Evolutionary conservation across 2,888 invertebrate species (phyloP), one percentile per base, ranked within the genome.

Genomic region (Eilema griseolum): DNA sequence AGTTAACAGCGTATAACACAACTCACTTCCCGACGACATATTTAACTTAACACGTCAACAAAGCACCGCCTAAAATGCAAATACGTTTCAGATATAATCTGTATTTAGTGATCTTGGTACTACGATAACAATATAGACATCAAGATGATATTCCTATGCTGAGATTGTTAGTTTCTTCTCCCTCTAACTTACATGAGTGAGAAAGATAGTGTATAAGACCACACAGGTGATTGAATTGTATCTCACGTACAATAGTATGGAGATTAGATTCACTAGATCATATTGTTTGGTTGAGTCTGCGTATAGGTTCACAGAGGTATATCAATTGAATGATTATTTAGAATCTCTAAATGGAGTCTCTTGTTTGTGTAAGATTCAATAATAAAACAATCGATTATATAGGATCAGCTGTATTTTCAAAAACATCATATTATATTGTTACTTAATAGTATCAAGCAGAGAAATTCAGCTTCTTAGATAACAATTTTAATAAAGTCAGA

Each of bases 141-240:
- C 75, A 78, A 77, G 75, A 69, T 66, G 75, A 63, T 72, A 8
- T 69, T 69, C 31, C 63, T 74, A 62, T 56, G 68, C 68, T 67
- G 77, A 79, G 69, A 72, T 73, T 73, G 60, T 11, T 66, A 63
- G 61, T 26, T 41, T 41, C 57, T 10, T 75, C 75, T n/a, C 60
- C 57, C n/a, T 77, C 72, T 60, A 41, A 37, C 70, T 59, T 5
- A 0, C 23, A 33, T 8, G 65, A 57, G 31, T 62, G 63, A 78
- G 8, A 70, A 62, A 63, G 73, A 69, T 11, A 67, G 67, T 33
- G 31, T n/a, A 20, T 64, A 73, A 72, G 61, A 73, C 70, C 78
- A 83, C 82, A 79, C 82, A 80, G 74, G 78, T 79, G 82, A 83
- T 83, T 78, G 76, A 79, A 81, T 83, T 81, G n/a, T 64, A n/a